These are phyloP conservation scores for Thalassoma bifasciatum DNA, from an alignment of 2,113 vertebrate genomes.

Conservation along the genomic window DNA sequence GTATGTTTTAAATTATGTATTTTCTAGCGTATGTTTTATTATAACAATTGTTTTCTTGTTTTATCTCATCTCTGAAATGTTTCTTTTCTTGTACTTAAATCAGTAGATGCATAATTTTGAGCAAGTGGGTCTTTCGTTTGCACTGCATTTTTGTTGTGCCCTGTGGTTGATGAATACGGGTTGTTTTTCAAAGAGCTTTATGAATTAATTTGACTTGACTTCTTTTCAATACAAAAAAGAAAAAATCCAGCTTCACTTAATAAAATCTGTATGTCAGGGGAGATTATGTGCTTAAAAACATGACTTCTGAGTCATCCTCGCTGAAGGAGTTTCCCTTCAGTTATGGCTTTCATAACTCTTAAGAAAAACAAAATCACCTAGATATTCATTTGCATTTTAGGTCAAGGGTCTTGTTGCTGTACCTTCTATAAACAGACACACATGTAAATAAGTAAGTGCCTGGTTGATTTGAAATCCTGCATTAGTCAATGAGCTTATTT, in stretches of 20 bases:
- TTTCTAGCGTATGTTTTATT: too few species aligned
- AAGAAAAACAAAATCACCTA: conserved; percentile 49
- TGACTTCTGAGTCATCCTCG: not conserved
- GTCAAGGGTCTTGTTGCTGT: conserved; percentile 58
- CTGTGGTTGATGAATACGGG: too few species aligned
- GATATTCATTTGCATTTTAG: conserved; percentile 63
- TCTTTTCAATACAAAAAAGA: too few species aligned
- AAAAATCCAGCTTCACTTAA: conserved; percentile 1
- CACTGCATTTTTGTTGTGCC: too few species aligned
- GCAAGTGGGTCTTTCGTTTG: too few species aligned
- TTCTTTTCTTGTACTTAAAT: too few species aligned
- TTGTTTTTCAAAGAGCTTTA: too few species aligned
- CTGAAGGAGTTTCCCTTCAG: conserved; percentile 36
- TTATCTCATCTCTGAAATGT: too few species aligned
- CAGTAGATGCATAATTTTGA: too few species aligned
- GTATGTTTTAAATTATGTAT: too few species aligned
- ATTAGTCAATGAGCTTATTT: conserved; percentile 79
- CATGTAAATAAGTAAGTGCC: conserved; percentile 53
- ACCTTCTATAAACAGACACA: conserved; percentile 55
- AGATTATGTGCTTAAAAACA: not conserved
- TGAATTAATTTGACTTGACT: too few species aligned
- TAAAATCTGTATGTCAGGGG: conserved; percentile 19
- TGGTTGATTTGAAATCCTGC: conserved; percentile 68
- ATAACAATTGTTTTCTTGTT: too few species aligned
- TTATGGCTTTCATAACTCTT: conserved; percentile 38